phyloP scores from a whole-genome alignment of 2,888 invertebrate species.

The Troglohyphantes excavatus region DNA sequence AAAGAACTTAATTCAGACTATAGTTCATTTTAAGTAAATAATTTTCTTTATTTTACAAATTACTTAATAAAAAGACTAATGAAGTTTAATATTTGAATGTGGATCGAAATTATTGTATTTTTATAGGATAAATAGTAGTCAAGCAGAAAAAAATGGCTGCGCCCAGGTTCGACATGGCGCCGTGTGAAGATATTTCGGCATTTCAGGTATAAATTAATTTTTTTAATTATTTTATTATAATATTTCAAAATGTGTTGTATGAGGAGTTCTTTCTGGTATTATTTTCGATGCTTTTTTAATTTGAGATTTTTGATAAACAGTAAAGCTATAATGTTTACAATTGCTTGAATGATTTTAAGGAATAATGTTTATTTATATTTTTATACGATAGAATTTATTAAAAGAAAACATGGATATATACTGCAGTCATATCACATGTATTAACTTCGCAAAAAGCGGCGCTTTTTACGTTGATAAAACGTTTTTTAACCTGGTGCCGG shows the following conservation, averaged over 20 bases:
- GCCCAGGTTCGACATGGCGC: constrained; percentile 71
- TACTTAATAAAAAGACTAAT: not conserved
- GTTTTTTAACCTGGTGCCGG: no score
- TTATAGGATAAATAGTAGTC: not conserved
- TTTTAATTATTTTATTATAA: not conserved
- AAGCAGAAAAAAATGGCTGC: constrained; percentile 72
- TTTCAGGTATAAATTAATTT: constrained; percentile 77
- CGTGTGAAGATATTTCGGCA: constrained; percentile 80
- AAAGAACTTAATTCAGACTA: not conserved
- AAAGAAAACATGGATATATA: no score
- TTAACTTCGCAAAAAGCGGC: no score
- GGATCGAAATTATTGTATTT: not conserved
- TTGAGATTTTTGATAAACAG: not conserved
- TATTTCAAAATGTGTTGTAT: no score
- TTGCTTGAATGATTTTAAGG: no score
- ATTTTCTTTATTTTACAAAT: not conserved
- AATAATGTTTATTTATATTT: no score
- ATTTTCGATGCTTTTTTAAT: no score
- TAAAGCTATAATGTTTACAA: no score
- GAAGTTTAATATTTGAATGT: not conserved
- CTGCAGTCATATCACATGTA: no score
- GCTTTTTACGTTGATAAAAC: no score
- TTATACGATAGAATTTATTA: no score
- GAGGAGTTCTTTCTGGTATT: no score
- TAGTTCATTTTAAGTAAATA: not conserved